Percentiles rank a stretch among this genome's conserved stretches.
Evolutionary conservation across 1,140 invertebrate genomes (phyloP).

Genomic region (Drosophila bocqueti): DNA sequence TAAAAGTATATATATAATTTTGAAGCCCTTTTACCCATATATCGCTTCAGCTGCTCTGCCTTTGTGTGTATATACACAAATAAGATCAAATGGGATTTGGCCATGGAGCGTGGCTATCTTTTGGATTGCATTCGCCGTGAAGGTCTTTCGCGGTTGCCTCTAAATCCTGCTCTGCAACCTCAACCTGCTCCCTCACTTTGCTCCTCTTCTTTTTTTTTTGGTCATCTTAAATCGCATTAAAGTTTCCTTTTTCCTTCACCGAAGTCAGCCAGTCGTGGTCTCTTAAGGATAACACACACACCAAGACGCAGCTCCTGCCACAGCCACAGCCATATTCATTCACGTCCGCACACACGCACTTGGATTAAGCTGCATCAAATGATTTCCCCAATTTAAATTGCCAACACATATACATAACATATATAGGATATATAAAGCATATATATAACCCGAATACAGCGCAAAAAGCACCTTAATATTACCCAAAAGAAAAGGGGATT

Average conservation of each 20-base stretch:
- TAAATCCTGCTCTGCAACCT: not conserved
- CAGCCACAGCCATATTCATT: slow-evolving; percentile 1
- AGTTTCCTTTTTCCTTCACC: slow-evolving; percentile 14
- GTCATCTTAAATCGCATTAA: slow-evolving; percentile 50
- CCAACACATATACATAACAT: slow-evolving; percentile 4
- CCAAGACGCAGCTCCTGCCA: not conserved
- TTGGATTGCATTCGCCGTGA: slow-evolving; percentile 34
- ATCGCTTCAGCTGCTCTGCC: not conserved
- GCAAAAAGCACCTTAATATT: not conserved
- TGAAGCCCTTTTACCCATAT: not conserved
- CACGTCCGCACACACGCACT: slow-evolving; percentile 16
- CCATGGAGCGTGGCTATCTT: slow-evolving; percentile 13
- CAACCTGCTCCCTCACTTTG: not conserved
- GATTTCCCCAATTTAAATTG: slow-evolving; percentile 60
- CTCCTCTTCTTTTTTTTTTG: not conserved
- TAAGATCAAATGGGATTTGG: slow-evolving; percentile 35
- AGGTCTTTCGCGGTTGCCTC: slow-evolving; percentile 32
- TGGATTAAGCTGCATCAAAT: slow-evolving; percentile 55
- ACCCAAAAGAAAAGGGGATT: slow-evolving; percentile 3
- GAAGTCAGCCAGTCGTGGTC: slow-evolving; percentile 37
- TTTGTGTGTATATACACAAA: slow-evolving; percentile 8
- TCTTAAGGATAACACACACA: slow-evolving; percentile 18
- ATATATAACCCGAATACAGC: not conserved
- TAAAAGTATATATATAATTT: not conserved
- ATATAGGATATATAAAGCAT: no score